A percentile compares a stretch with the other conserved stretches of the same genome.
phyloP scores from a whole-genome alignment of 1,140 invertebrate genomes.

The Drosophila kepulauana region DNA sequence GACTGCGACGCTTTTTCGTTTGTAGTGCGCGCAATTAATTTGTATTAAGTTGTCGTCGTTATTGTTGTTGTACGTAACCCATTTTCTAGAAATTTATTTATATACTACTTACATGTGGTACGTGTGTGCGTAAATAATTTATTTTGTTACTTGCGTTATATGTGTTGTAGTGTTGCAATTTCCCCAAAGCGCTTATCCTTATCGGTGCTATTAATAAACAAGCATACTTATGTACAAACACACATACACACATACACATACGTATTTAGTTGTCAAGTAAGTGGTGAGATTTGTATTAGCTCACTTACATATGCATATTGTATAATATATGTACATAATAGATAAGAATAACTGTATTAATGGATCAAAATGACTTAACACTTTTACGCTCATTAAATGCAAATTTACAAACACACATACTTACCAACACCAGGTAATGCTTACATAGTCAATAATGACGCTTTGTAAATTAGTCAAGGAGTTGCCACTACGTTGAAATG shows the following conservation, averaged over 20 bases:
- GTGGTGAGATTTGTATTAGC: slow-evolving; percentile 29
- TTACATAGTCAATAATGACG: slow-evolving; percentile 41
- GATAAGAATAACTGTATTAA: slow-evolving; percentile 34
- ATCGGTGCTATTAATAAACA: slow-evolving; percentile 45
- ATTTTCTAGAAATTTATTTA: slow-evolving; percentile 52
- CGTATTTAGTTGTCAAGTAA: not conserved
- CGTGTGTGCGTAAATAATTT: slow-evolving; percentile 15
- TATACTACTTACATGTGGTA: slow-evolving; percentile 24
- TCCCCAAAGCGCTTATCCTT: slow-evolving; percentile 43
- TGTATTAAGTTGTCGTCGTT: slow-evolving; percentile 47
- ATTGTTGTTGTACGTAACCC: slow-evolving; percentile 40
- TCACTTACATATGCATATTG: slow-evolving; percentile 6
- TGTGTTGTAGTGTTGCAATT: slow-evolving; percentile 32
- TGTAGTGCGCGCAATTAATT: slow-evolving; percentile 68
- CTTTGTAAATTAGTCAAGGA: slow-evolving; percentile 38
- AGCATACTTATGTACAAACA: slow-evolving; percentile 27
- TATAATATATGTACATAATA: slow-evolving; percentile 19
- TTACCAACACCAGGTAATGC: slow-evolving; percentile 11
- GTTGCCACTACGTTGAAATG: slow-evolving; percentile 43
- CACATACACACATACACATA: slow-evolving; percentile 5
- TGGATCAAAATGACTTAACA: slow-evolving; percentile 39
- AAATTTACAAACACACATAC: not conserved
- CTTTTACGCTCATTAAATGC: slow-evolving; percentile 12
- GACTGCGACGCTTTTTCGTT: slow-evolving; percentile 40
- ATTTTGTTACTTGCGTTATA: slow-evolving; percentile 11